Evolutionary conservation across 2,888 invertebrate genomes (phyloP), one percentile per base, ranked within the genome.

Genomic region (Tethea ocularis): DNA sequence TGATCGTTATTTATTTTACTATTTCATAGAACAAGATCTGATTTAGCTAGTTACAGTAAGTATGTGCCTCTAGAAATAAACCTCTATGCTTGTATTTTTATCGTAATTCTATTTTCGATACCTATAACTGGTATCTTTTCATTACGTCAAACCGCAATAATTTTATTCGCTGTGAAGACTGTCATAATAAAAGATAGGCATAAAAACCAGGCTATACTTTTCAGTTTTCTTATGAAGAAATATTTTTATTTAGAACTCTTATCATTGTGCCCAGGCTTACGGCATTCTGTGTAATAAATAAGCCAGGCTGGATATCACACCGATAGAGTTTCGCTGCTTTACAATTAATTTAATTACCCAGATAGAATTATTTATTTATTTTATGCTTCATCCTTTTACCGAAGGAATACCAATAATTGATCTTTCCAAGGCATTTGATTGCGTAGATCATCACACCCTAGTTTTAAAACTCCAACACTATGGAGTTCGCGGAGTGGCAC

Each of bases 241-340:
- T 53, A 57, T 67, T 60, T 71, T 68, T 75, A 75, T 76, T 73
- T 68, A 67, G 61, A 58, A 58, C 38, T 52, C 68, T 76, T 76
- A 76, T 76, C 75, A 71, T 60, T 64, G 63, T 54, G 60, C 52
- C 33, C 74, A 68, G 71, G 62, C 66, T 73, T 72, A 75, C 68
- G 68, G 62, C 61, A 53, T 36, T 36, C 57, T 59, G 58, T 67
- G 61, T 57, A 60, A 71, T 70, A 63, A 46, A 71, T 72, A 63
- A 46, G 57, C 61, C 64, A 13, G 33, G 62, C 67, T 60, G 46
- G 15, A 55, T 67, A 57, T 64, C 66, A 60, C 51, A 24, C 26
- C 52, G 67, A 63, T 70, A 66, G 68, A 64, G 0, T 10, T 26
- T 38, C 7, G 41, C n/a, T n/a, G 17, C 41, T 8, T 29, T 29